Evolutionary conservation across 2,888 invertebrate genomes (phyloP).

Genomic region (Thecophora atra): DNA sequence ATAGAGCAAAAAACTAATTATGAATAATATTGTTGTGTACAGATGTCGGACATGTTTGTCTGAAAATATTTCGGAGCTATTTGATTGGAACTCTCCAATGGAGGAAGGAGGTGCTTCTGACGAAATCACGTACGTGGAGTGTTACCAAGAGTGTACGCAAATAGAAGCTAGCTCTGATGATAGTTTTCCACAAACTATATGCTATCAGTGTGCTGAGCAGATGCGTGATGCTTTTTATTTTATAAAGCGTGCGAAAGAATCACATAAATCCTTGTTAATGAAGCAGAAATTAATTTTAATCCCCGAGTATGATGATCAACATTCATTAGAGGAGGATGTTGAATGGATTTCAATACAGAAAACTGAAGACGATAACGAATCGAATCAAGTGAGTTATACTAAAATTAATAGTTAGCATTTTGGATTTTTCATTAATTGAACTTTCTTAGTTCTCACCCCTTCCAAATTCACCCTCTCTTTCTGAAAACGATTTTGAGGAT

Average conservation of each 20-base stretch:
- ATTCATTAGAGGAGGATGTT: not conserved
- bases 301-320: not conserved
- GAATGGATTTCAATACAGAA: conserved; percentile 30
- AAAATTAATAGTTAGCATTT: not conserved
- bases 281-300: not conserved
- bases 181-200: conserved; percentile 34
- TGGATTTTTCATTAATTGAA: not conserved
- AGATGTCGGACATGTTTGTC: conserved; percentile 28
- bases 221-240: conserved; percentile 9
- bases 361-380: not conserved
- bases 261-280: conserved; percentile 3
- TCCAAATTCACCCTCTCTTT: not conserved
- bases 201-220: conserved; percentile 24
- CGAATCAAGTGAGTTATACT: conserved; percentile 1
- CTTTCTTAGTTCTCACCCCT: not conserved
- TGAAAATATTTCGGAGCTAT: conserved; percentile 16
- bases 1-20: no score
- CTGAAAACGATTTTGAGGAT: not conserved
- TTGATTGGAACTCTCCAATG: conserved; percentile 11
- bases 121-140: conserved; percentile 43
- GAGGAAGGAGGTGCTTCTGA: conserved; percentile 24
- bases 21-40: not conserved
- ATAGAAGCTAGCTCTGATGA: conserved; percentile 36
- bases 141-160: conserved; percentile 44
- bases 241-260: conserved; percentile 12